These are phyloP conservation scores for Anabas testudineus DNA, from an alignment of 2,797 vertebrate genomes.

Conservation along the genomic window DNA sequence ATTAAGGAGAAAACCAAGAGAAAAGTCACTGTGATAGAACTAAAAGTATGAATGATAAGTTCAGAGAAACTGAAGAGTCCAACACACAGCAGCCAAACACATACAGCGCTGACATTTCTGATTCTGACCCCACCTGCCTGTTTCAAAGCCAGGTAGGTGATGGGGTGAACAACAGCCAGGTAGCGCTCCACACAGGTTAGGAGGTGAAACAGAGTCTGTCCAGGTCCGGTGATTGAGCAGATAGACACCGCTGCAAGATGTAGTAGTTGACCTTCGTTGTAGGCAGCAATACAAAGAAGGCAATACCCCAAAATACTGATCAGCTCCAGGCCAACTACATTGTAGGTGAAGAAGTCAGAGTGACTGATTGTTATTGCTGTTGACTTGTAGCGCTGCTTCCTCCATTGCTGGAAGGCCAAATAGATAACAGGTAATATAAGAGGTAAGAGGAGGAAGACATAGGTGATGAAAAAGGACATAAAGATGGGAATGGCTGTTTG, in stretches of 20 bases:
- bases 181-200: too few relatives aligned
- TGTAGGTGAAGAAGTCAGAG: slow-evolving; percentile 28
- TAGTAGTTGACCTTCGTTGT: fast-evolving
- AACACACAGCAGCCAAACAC: too few relatives aligned
- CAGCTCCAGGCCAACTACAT: slow-evolving; percentile 15
- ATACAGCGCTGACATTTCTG: too few relatives aligned
- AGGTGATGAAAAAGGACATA: neutral
- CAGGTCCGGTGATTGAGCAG: neutral
- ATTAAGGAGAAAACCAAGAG: too few relatives aligned
- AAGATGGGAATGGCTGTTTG: neutral
- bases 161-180: too few relatives aligned
- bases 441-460: slow-evolving; percentile 27
- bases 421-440: slow-evolving; percentile 15
- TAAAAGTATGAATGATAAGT: too few relatives aligned
- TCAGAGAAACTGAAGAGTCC: too few relatives aligned
- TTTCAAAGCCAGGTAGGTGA: too few relatives aligned
- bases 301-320: neutral
- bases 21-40: too few relatives aligned
- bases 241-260: neutral
- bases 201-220: slow-evolving; percentile 13
- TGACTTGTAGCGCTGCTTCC: neutral
- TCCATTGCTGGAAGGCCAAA: slow-evolving; percentile 17
- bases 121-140: too few relatives aligned
- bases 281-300: neutral
- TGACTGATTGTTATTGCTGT: too few relatives aligned